These are phyloP conservation scores for Papilio gigon DNA, from an alignment of 2,888 invertebrate species.

Conservation along the genomic window DNA sequence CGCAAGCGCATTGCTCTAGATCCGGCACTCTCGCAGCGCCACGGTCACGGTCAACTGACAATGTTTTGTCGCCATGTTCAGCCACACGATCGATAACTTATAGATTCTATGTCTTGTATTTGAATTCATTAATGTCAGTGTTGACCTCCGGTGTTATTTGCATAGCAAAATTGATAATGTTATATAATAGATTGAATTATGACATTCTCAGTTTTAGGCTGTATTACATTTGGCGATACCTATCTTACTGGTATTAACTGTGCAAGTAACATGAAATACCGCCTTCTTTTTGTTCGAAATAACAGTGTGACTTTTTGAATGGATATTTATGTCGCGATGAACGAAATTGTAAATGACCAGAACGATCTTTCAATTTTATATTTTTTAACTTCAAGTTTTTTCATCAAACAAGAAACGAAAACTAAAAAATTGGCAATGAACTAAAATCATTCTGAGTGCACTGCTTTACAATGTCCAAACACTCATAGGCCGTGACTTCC, in stretches of 20 bases:
- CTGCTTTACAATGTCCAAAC: conserved; percentile 13
- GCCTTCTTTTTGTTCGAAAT: not conserved
- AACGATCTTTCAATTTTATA: conserved; percentile 14
- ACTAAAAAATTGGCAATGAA: conserved; percentile 43
- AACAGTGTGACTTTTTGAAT: not conserved
- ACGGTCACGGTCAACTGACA: conserved; percentile 71
- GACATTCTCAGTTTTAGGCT: not conserved
- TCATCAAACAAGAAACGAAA: conserved; percentile 3
- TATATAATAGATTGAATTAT: conserved; percentile 16
- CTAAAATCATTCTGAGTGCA: conserved; percentile 36
- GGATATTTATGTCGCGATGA: not conserved
- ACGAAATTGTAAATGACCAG: not conserved
- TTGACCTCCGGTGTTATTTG: conserved; percentile 24
- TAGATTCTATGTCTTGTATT: conserved; percentile 18
- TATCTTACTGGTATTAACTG: not conserved
- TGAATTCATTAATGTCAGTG: conserved; percentile 8
- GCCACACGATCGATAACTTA: conserved; percentile 42
- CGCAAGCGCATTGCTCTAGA: conserved; percentile 62
- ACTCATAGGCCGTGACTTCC: conserved; percentile 57
- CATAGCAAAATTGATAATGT: conserved; percentile 20
- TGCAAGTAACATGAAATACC: not conserved
- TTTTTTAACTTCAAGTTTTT: not conserved
- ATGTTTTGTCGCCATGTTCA: conserved; percentile 46
- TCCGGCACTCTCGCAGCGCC: conserved; percentile 67
- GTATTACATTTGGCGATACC: not conserved